phyloP scores from a whole-genome alignment of 1,140 invertebrate genomes.

The Halotydeus destructor region DNA sequence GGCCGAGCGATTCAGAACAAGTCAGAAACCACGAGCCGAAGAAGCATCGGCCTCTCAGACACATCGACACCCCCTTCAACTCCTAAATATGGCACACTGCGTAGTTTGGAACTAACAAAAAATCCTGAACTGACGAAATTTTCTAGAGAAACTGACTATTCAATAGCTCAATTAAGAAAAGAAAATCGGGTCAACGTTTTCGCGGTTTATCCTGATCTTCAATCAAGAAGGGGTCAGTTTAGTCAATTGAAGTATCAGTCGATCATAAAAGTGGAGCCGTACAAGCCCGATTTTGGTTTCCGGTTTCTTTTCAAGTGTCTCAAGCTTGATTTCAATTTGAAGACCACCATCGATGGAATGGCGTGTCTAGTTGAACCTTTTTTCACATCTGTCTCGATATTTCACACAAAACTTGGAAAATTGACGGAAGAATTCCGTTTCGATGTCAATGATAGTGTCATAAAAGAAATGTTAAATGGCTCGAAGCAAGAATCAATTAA shows the following conservation, averaged over 20 bases:
- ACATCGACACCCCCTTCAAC: constrained; percentile 10
- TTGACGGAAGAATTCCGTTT: constrained; percentile 83
- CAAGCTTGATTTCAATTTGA: constrained; percentile 52
- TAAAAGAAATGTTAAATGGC: constrained; percentile 34
- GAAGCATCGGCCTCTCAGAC: constrained; percentile 3
- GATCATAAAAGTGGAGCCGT: constrained; percentile 35
- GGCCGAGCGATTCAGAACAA: constrained; percentile 47
- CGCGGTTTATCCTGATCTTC: constrained; percentile 37
- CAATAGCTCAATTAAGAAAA: constrained; percentile 50
- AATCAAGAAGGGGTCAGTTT: constrained; percentile 3
- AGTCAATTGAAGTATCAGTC: constrained; percentile 8
- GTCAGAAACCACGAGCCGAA: constrained; percentile 39
- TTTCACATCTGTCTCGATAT: constrained; percentile 47
- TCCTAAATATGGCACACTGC: constrained; percentile 43
- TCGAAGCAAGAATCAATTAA: constrained; percentile 11
- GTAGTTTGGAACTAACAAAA: constrained; percentile 66
- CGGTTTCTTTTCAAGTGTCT: constrained; percentile 59
- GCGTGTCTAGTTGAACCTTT: constrained; percentile 77
- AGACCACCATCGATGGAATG: constrained; percentile 54
- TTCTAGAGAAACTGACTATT: constrained; percentile 63
- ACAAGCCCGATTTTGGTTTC: constrained; percentile 61
- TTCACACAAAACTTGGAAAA: constrained; percentile 60
- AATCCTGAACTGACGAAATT: constrained; percentile 73
- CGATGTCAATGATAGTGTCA: constrained; percentile 51
- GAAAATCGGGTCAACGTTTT: constrained; percentile 51